Evolutionary conservation across 2,797 vertebrate genomes (phyloP).

Genomic region (Pangasius macronema): DNA sequence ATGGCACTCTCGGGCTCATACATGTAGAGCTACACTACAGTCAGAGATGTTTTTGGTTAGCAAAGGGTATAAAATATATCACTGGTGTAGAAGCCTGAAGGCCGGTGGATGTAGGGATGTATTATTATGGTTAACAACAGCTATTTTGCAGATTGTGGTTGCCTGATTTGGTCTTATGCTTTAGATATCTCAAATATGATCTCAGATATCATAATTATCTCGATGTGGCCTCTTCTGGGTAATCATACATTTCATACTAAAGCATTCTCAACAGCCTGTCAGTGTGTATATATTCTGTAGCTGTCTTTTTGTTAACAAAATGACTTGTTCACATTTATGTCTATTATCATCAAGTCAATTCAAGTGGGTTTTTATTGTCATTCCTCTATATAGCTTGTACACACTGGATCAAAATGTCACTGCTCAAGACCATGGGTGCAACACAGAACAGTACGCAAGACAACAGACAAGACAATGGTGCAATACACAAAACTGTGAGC

Average conservation of each 20-base stretch:
- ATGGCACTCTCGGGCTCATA: background rate
- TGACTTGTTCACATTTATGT: background rate
- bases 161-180: background rate
- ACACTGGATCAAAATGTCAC: too few species aligned
- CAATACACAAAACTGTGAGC: too few species aligned
- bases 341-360: background rate
- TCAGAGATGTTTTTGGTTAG: background rate
- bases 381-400: too few species aligned
- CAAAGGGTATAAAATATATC: background rate
- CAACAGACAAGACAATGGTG: too few species aligned
- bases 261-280: background rate
- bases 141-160: background rate
- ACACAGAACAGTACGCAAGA: too few species aligned
- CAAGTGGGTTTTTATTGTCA: too few species aligned
- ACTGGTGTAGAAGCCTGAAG: background rate
- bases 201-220: constrained; percentile 15
- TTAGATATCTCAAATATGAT: background rate
- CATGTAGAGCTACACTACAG: background rate
- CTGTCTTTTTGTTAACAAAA: background rate
- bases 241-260: background rate
- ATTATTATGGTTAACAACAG: background rate
- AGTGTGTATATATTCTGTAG: background rate
- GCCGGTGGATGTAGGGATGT: background rate
- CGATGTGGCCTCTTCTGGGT: background rate
- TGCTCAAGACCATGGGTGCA: too few species aligned